Percentiles rank a stretch among this genome's conserved stretches.
These are phyloP conservation scores for Grapholita molesta DNA, from an alignment of 1,140 invertebrate species.

Conservation along the genomic window DNA sequence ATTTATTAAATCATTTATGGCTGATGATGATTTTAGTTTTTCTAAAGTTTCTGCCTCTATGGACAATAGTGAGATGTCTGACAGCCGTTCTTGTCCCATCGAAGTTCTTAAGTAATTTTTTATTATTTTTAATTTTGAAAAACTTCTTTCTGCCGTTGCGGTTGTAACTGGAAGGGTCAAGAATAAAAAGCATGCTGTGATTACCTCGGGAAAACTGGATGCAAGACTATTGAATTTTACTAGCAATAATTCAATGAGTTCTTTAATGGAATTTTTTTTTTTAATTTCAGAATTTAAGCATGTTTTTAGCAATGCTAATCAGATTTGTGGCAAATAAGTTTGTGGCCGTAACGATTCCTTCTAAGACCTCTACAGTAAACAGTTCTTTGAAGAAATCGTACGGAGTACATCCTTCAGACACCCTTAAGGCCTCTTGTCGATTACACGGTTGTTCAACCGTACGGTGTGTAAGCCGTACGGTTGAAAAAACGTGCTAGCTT, in stretches of 20 bases:
- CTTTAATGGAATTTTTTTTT: slow-evolving; percentile 35
- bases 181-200: slow-evolving; percentile 47
- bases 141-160: slow-evolving; percentile 38
- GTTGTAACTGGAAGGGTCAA: slow-evolving; percentile 46
- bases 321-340: too few relatives aligned
- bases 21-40: slow-evolving; percentile 37
- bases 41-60: slow-evolving; percentile 37
- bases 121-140: slow-evolving; percentile 45
- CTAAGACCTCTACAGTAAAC: too few relatives aligned
- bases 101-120: slow-evolving; percentile 41
- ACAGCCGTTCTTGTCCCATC: slow-evolving; percentile 27
- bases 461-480: slow-evolving; percentile 20
- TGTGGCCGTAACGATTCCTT: too few relatives aligned
- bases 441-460: slow-evolving; percentile 18
- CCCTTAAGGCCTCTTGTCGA: slow-evolving; percentile 7
- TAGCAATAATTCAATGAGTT: slow-evolving; percentile 38
- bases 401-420: too few relatives aligned
- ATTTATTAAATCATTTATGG: slow-evolving; percentile 35
- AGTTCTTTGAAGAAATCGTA: too few relatives aligned
- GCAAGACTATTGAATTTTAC: slow-evolving; percentile 43
- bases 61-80: slow-evolving; percentile 28
- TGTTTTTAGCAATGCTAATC: slow-evolving; percentile 9
- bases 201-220: slow-evolving; percentile 46
- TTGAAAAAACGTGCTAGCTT: slow-evolving; percentile 22
- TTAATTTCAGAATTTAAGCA: slow-evolving; percentile 29